Base-by-base conservation (phyloP, 1,140 invertebrate species). In the Aethina tumida region DNA sequence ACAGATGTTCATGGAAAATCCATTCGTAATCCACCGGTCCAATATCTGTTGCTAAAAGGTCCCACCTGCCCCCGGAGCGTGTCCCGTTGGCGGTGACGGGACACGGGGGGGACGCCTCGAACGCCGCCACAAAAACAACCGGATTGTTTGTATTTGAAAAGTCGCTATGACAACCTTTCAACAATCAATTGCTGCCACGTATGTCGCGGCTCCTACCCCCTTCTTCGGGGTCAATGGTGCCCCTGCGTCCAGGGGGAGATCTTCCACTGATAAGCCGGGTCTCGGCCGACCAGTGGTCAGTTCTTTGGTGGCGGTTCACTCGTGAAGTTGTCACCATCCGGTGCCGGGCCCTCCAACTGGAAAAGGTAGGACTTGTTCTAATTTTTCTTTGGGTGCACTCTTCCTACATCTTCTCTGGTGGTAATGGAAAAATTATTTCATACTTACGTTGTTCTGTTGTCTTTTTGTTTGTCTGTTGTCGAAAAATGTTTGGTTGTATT, bases 181-280 rank as follows among this genome's bases (percentile, higher is more conserved):
- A 51, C 56, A 56, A 58, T 58, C 56, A 58, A 55, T 58, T 55
- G 52, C 43, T 32, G 46, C 51, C 56, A 58, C 56, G 56, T 56
- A 55, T 28, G 20, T 27, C 31, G 10, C 34, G 39, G 49, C 44
- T 44, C 31, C 41, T 36, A 35, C 31, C 46, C 18, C 37, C 35
- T 45, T 40, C 52, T 41, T 47, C 44, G 50, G 39, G 45, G 43
- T 44, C 44, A n/a, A n/a, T n/a, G n/a, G n/a, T n/a, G n/a, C n/a
- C n/a, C n/a, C n/a, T n/a, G 35, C 48, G 37, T 52, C 41, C 47
- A 46, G 41, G 44, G 34, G 47, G 31, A 44, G 48, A 52, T 49
- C 43, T 47, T 30, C 29, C 28, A 43, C 43, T 55, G 48, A 56
- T 56, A 55, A 48, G 49, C 48, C 53, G 52, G 50, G 48, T 35